These are phyloP conservation scores for Helicoverpa zea DNA, from an alignment of 1,140 invertebrate genomes.

Conservation along the genomic window DNA sequence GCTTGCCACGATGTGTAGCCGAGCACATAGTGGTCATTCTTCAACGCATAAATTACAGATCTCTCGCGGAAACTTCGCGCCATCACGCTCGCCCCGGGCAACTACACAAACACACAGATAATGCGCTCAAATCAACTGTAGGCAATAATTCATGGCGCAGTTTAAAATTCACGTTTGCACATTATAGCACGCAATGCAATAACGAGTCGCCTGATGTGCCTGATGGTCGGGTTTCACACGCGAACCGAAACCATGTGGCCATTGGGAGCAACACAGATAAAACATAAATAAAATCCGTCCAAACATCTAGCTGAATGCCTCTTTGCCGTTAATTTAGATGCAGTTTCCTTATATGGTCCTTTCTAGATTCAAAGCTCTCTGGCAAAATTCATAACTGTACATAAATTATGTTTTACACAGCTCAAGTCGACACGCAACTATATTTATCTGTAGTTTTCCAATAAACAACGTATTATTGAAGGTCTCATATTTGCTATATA, in stretches of 20 bases:
- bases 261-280: constrained; percentile 46
- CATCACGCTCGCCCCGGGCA: constrained; percentile 58
- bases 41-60: constrained; percentile 56
- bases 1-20: constrained; percentile 31
- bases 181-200: constrained; percentile 70
- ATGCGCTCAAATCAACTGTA: constrained; percentile 64
- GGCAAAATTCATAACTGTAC: constrained; percentile 53
- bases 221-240: constrained; percentile 69
- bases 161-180: constrained; percentile 76
- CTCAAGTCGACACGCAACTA: constrained; percentile 40
- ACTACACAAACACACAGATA: constrained; percentile 63
- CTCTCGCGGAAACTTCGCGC: constrained; percentile 54
- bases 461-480: constrained; percentile 71
- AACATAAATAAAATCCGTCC: constrained; percentile 56
- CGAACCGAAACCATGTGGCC: constrained; percentile 58
- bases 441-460: constrained; percentile 52
- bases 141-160: constrained; percentile 69
- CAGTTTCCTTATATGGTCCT: constrained; percentile 52
- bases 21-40: constrained; percentile 55
- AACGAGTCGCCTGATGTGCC: constrained; percentile 57
- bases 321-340: constrained; percentile 53
- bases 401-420: constrained; percentile 55
- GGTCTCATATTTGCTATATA: constrained; percentile 80
- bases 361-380: constrained; percentile 55
- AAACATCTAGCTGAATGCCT: constrained; percentile 48